A percentile compares a stretch with the other conserved stretches of the same genome.
phyloP scores from a whole-genome alignment of 2,797 vertebrate species.

The Clarias laeviceps region DNA sequence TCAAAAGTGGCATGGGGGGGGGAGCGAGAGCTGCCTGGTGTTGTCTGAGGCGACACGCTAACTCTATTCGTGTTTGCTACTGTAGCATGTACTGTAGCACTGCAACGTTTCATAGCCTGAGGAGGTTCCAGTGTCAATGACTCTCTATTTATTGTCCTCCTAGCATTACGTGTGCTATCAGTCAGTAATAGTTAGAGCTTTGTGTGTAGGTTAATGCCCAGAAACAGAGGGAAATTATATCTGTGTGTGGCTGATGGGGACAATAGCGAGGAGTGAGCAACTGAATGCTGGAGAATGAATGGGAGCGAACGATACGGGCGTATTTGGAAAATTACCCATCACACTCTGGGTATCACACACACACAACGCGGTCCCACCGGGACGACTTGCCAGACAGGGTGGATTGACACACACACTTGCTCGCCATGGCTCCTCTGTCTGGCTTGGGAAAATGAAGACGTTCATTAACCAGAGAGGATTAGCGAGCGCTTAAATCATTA shows the following conservation, averaged over 20 bases:
- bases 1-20: constrained; percentile 35
- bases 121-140: constrained; percentile 48
- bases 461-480: constrained; percentile 98
- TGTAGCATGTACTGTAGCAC: constrained; percentile 19
- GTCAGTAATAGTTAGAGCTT: constrained; percentile 53
- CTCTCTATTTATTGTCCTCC: constrained; percentile 50
- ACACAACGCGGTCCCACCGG: constrained; percentile 74
- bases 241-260: constrained; percentile 52
- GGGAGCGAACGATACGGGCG: constrained; percentile 58
- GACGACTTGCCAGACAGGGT: constrained; percentile 79
- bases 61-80: constrained; percentile 34
- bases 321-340: constrained; percentile 64
- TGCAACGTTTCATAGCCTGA: constrained; percentile 38
- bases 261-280: constrained; percentile 51
- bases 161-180: constrained; percentile 51
- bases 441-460: constrained; percentile 96
- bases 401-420: constrained; percentile 74
- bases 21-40: background rate
- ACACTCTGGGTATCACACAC: constrained; percentile 75
- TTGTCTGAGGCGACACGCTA: constrained; percentile 24
- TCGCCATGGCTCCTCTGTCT: constrained; percentile 68
- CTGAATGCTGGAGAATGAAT: constrained; percentile 52
- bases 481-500: constrained; percentile 94
- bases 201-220: constrained; percentile 55
- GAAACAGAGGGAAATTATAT: constrained; percentile 55